These are phyloP conservation scores for Oncorhynchus gorbuscha DNA, from an alignment of 2,113 vertebrate genomes.

Conservation along the genomic window DNA sequence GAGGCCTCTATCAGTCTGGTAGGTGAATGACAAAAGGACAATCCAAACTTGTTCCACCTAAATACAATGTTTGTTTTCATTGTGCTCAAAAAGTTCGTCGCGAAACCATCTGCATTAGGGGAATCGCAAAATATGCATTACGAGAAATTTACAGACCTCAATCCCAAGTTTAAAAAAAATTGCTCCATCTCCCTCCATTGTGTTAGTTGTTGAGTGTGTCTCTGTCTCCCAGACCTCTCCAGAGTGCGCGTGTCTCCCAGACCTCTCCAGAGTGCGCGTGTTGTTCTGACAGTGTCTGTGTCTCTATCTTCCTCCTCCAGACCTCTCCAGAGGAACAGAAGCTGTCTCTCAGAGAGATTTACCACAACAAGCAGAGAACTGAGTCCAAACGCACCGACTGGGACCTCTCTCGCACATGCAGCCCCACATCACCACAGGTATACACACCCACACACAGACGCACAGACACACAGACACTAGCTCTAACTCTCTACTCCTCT, in stretches of 20 bases:
- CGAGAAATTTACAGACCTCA: too few relatives aligned
- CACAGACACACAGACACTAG: conserved; percentile 1
- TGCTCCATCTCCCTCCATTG: not conserved
- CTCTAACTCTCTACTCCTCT: conserved; percentile 27
- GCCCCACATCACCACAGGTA: conserved; percentile 82
- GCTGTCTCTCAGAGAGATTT: conserved; percentile 87
- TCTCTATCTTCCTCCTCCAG: conserved; percentile 47
- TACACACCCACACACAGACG: not conserved
- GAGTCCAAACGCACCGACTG: conserved; percentile 72
- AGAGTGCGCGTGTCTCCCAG: not conserved
- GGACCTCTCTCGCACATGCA: conserved; percentile 69
- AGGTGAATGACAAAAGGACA: conserved; percentile 27
- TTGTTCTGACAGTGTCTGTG: not conserved
- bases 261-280: not conserved
- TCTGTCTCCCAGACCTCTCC: not conserved
- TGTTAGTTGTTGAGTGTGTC: conserved; percentile 5
- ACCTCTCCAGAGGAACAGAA: conserved; percentile 66
- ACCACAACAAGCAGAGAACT: conserved; percentile 80
- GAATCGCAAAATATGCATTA: too few relatives aligned
- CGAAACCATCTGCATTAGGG: too few relatives aligned
- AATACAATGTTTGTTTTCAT: too few relatives aligned
- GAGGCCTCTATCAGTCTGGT: conserved; percentile 75
- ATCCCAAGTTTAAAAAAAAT: too few relatives aligned
- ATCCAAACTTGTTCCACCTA: too few relatives aligned
- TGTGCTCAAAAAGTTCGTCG: too few relatives aligned